A percentile compares a stretch with the other conserved stretches of the same genome.
Evolutionary conservation across 1,140 invertebrate genomes (phyloP).

Genomic region (Eumeta japonica): DNA sequence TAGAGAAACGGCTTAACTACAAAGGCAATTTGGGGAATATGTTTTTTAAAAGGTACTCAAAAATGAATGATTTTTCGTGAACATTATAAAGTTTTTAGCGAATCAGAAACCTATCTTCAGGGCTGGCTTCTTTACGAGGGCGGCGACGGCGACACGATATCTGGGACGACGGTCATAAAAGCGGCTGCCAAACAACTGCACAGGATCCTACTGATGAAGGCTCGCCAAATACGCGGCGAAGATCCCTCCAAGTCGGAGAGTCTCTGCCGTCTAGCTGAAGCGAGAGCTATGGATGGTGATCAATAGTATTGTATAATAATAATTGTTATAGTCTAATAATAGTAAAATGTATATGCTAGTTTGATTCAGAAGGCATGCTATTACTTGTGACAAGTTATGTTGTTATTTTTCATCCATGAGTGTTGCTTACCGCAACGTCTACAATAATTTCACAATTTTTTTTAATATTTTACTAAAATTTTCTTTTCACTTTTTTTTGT

Average conservation of each 20-base stretch:
- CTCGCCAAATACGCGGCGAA: constrained; percentile 19
- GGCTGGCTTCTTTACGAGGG: constrained; percentile 32
- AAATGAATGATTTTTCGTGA: constrained; percentile 4
- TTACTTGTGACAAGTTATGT: too few relatives aligned
- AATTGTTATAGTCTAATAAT: constrained; percentile 1
- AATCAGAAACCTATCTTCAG: constrained; percentile 17
- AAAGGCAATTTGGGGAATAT: too few relatives aligned
- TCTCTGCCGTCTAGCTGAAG: constrained; percentile 48
- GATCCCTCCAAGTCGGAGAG: constrained; percentile 47
- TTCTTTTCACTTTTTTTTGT: too few relatives aligned
- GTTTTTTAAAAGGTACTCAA: too few relatives aligned
- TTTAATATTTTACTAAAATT: too few relatives aligned
- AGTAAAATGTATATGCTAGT: neutral
- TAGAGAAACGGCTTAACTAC: too few relatives aligned
- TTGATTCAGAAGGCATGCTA: neutral
- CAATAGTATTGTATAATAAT: too few relatives aligned
- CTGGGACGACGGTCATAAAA: constrained; percentile 41
- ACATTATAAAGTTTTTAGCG: neutral
- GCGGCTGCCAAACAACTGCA: constrained; percentile 53
- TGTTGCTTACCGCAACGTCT: too few relatives aligned
- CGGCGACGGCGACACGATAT: constrained; percentile 13
- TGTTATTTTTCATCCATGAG: too few relatives aligned
- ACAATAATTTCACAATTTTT: too few relatives aligned
- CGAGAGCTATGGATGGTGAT: constrained; percentile 55
- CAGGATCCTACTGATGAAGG: constrained; percentile 45